Base-by-base conservation (phyloP, 2,113 vertebrate species). In the Strigops habroptila region DNA sequence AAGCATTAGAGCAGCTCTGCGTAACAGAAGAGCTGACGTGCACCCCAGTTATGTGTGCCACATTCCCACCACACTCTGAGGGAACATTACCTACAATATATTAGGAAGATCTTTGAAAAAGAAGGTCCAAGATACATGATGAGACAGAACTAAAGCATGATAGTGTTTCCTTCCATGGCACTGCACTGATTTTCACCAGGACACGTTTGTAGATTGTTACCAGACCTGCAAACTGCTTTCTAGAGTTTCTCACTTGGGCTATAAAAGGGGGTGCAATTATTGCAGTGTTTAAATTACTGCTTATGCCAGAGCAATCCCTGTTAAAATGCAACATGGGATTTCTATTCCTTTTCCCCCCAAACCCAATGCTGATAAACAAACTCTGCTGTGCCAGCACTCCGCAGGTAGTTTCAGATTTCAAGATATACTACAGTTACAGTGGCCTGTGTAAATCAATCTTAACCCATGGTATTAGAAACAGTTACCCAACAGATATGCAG, bases 351-450 rank as follows among this genome's bases (percentile, higher is more conserved):
- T 31, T 7, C 23, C 68, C 77, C 53, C 41, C 21, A 76, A 81
- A 91, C 30, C 52, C 82, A 89, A 37, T 0, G 4, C 67, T 77
- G 88, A 87, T 83, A 87, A 93, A 94, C 86, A 88, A 96, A 91
- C 48, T 71, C 33, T 93, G 80, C 88, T 92, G 88, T 33, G 88
- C 93, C 88, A 96, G 96, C 88, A 85, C 70, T 85, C 48, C 65
- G 92, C 69, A 28, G 49, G 73, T 83, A 68, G 89, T 89, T 86
- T 95, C 88, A 89, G 84, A 93, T 93, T 93, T 95, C 88, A 85
- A 95, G 96, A 95, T 70, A 92, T 18, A 62, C 86, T 62, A 57
- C 44, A 37, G 39, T 92, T 84, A 92, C 74, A 87, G 86, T 69
- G 65, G 93, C 70, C 83, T 82, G 67, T 31, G 84, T 85, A 95